Percentiles rank a stretch among this genome's conserved stretches.
Evolutionary conservation across 2,113 vertebrate genomes (phyloP).

Genomic region (Paramormyrops kingsleyae): DNA sequence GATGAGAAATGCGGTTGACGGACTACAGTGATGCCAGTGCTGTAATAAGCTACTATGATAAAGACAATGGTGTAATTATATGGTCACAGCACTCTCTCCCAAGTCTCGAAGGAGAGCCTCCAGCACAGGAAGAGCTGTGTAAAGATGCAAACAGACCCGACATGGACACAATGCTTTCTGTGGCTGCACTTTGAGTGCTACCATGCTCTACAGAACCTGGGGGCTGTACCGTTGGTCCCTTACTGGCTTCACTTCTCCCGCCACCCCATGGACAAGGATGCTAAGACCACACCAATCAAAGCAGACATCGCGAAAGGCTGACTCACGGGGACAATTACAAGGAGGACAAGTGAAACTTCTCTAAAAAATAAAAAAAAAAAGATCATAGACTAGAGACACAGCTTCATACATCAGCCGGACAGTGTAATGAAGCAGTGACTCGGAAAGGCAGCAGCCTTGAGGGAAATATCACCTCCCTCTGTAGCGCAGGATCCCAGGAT

Average conservation of each 20-base stretch:
- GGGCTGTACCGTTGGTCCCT: background rate
- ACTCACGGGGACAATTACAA: background rate
- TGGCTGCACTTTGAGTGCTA: background rate
- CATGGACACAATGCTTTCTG: background rate
- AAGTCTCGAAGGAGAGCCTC: background rate
- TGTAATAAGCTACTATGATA: background rate
- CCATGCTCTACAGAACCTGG: background rate
- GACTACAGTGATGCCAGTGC: background rate
- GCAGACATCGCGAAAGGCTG: background rate
- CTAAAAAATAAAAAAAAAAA: background rate
- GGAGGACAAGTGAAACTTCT: background rate
- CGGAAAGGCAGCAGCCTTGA: background rate
- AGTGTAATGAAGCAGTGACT: background rate
- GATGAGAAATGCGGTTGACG: background rate
- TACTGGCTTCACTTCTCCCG: background rate
- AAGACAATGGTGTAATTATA: background rate
- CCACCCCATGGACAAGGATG: background rate
- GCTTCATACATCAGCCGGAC: background rate
- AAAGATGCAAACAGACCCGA: background rate
- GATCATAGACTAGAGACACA: background rate
- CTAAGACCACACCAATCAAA: background rate
- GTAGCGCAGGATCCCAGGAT: background rate
- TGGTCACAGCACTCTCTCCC: background rate
- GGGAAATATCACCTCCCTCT: background rate
- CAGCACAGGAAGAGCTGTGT: background rate